These are phyloP conservation scores for Rhagium mordax DNA, from an alignment of 2,888 invertebrate genomes.

Conservation along the genomic window DNA sequence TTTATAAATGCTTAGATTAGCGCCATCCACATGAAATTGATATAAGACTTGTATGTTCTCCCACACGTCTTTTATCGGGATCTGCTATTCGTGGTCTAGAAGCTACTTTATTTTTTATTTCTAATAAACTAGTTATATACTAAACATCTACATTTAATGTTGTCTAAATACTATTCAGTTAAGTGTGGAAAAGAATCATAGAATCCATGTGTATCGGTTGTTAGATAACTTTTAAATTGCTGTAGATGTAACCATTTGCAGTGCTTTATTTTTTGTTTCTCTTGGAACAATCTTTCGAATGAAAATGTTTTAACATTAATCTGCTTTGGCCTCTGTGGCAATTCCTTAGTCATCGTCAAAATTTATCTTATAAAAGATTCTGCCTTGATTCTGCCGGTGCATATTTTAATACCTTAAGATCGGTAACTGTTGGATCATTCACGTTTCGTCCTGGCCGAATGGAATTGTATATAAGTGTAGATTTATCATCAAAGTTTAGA, in stretches of 20 bases:
- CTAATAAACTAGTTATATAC: too few relatives aligned
- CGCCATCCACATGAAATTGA: too few relatives aligned
- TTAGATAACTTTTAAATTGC: conserved; percentile 23
- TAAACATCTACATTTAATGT: too few relatives aligned
- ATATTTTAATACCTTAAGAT: conserved; percentile 19
- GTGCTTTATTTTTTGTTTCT: conserved; percentile 25
- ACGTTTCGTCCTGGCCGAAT: conserved; percentile 21
- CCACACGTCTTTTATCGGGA: too few relatives aligned
- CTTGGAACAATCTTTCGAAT: conserved; percentile 20
- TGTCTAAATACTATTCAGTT: conserved; percentile 10
- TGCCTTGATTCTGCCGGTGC: not conserved
- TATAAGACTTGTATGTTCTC: too few relatives aligned
- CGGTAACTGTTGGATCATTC: conserved; percentile 32
- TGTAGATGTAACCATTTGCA: conserved; percentile 29
- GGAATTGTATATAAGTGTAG: conserved; percentile 3
- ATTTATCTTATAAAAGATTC: conserved; percentile 25
- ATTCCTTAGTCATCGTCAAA: conserved; percentile 20
- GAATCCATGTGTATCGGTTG: conserved; percentile 28
- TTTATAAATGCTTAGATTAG: too few relatives aligned
- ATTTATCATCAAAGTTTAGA: not conserved
- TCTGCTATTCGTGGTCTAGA: too few relatives aligned
- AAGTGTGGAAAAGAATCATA: conserved; percentile 31
- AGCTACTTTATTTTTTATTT: too few relatives aligned
- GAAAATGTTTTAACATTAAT: conserved; percentile 20
- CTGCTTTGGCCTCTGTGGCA: conserved; percentile 20